Evolutionary conservation across 1,140 invertebrate species (phyloP), one percentile per base, ranked within the genome.

Genomic region (Anoplophora glabripennis): DNA sequence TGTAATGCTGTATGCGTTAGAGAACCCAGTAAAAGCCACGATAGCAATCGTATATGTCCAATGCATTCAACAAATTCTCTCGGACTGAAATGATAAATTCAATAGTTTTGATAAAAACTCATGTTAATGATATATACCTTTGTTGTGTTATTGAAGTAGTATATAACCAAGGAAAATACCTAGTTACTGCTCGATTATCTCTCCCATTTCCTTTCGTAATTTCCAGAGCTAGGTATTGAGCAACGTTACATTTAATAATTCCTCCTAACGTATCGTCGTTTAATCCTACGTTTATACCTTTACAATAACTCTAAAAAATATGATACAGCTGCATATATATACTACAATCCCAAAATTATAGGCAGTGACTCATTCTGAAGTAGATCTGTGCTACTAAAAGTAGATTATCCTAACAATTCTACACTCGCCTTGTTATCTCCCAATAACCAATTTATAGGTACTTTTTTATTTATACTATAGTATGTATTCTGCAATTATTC

Each of bases 31-130:
- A 99, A 77, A 38, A 99, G 77, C 97, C 97, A 99, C 0, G 94
- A 98, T 12, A 99, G 78, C 15, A 98, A 79, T 12, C 97, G 85
- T 66, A 99, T 92, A 68, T 98, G 96, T 15, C 88, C 86, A 36
- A 99, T 92, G 71, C 94, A 98, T 72, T 99, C 97, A 0, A 91
- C 84, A 70, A 98, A 97, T 75, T 99, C 97, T 61, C 93, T 89
- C 7, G 92, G 90, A 15, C 90, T 92, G 70, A 53, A 75, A 75
- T 62, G 47, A 12, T 18, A 40, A 21, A 7, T 14, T 53, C 5
- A 47, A 33, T 41, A 37, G 37, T 15, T 28, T 3, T 28, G 21
- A 28, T 28, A 28, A 28, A 5, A 5, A 28, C 5, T 28, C 2
- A 28, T 28, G 21, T 2, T 36, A 3, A 12, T 7, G 52, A 41